Conservation (phyloP, 1,140 invertebrate species). For the Hylaeus anthracinus region DNA sequence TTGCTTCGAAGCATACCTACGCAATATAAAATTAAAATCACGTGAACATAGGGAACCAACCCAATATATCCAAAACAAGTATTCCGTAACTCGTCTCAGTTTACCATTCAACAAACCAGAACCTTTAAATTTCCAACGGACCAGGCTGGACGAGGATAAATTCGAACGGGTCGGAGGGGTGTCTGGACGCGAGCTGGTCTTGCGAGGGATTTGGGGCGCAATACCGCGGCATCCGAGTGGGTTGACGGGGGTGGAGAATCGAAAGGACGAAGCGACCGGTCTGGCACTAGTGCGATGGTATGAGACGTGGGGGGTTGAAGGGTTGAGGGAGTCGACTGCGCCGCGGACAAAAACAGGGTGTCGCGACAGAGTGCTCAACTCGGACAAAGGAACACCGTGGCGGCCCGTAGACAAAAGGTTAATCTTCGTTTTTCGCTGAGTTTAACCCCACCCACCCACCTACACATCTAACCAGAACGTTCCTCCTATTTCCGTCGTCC, state of each 20-base stretch:
- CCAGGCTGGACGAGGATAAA: background rate
- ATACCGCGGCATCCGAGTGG: slow-evolving; percentile 25
- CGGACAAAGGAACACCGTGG: slow-evolving; percentile 74
- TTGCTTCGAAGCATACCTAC: too few relatives aligned
- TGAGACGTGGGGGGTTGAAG: slow-evolving; percentile 25
- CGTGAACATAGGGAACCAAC: too few relatives aligned
- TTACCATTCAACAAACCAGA: too few relatives aligned
- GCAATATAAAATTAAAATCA: too few relatives aligned
- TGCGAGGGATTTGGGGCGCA: slow-evolving; percentile 20
- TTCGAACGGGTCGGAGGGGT: too few relatives aligned
- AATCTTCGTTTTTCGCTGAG: slow-evolving; percentile 74
- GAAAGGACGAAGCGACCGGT: slow-evolving; percentile 47
- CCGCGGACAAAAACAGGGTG: slow-evolving; percentile 76
- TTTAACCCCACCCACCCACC: slow-evolving; percentile 66
- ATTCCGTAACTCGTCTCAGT: too few relatives aligned
- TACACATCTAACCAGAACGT: slow-evolving; percentile 10
- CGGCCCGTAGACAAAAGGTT: slow-evolving; percentile 76
- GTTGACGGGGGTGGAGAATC: slow-evolving; percentile 15
- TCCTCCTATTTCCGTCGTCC: slow-evolving; percentile 23
- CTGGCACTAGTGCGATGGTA: slow-evolving; percentile 10
- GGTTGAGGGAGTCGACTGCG: slow-evolving; percentile 44
- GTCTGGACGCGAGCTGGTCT: background rate
- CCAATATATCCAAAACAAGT: too few relatives aligned
- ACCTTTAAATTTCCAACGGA: slow-evolving; percentile 55
- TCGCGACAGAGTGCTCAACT: slow-evolving; percentile 77